Conservation (phyloP, 2,888 invertebrate species). For the Liodrosophila aerea region DNA sequence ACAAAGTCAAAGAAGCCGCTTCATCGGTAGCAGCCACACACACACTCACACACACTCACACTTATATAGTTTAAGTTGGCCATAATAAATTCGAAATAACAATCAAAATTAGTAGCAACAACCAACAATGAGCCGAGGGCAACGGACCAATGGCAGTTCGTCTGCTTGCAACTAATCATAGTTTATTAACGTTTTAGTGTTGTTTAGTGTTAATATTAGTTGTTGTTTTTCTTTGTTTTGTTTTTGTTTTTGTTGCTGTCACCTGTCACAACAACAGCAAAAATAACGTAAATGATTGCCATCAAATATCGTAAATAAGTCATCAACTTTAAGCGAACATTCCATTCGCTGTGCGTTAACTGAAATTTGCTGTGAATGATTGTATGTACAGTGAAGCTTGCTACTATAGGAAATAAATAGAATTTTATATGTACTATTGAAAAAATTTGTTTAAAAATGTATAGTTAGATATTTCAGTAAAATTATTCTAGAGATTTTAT, state of each 20-base stretch:
- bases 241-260: conserved; percentile 33
- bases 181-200: conserved; percentile 43
- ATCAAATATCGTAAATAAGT: conserved; percentile 66
- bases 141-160: conserved; percentile 28
- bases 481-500: no score
- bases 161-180: conserved; percentile 62
- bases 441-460: no score
- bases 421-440: neutral
- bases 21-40: conserved; percentile 42
- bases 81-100: conserved; percentile 65
- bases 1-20: conserved; percentile 57
- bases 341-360: conserved; percentile 21
- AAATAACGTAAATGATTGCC: conserved; percentile 40
- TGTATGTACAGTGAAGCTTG: no score
- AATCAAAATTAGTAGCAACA: conserved; percentile 62
- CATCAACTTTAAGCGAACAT: conserved; percentile 47
- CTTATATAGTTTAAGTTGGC: conserved; percentile 26
- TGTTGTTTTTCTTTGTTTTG: conserved; percentile 16
- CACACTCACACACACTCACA: conserved; percentile 9
- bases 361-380: neutral
- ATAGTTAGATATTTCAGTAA: no score
- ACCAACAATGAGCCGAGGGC: conserved; percentile 16
- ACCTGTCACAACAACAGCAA: conserved; percentile 26
- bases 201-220: conserved; percentile 1
- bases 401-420: neutral